Evolutionary conservation across 1,140 invertebrate species (phyloP).

Genomic region (Neomicropteryx cornuta): DNA sequence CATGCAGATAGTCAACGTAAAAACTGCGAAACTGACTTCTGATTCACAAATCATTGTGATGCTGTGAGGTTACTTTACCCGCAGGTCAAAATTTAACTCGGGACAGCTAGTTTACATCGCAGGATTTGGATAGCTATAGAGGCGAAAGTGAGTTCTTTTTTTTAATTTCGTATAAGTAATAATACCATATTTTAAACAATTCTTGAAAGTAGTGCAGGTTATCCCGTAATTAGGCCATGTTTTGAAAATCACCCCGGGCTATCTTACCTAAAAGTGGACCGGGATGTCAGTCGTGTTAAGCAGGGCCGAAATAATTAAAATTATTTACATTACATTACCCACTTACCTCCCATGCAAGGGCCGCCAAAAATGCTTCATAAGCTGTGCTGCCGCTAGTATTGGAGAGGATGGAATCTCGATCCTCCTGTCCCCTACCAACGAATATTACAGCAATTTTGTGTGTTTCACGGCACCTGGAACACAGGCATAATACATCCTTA

Average conservation of each 20-base stretch:
- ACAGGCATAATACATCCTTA: conserved; percentile 9
- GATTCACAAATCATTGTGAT: not conserved
- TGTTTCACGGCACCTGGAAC: conserved; percentile 77
- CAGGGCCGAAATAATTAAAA: conserved; percentile 3
- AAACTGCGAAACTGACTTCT: not conserved
- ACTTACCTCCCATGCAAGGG: conserved; percentile 87
- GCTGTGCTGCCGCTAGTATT: conserved; percentile 72
- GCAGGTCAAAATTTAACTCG: no score
- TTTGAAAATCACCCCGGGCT: no score
- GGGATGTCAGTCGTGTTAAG: not conserved
- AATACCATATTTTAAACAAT: no score
- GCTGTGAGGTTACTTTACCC: no score
- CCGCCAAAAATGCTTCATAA: conserved; percentile 91
- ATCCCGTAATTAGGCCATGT: no score
- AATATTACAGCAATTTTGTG: conserved; percentile 99
- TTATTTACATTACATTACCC: not conserved
- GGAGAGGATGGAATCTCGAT: conserved; percentile 81
- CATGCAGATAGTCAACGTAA: not conserved
- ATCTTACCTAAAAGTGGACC: no score
- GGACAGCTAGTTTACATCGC: no score
- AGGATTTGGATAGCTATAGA: no score
- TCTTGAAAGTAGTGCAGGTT: no score
- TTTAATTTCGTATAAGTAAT: no score
- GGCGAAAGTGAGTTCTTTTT: no score
- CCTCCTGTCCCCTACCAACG: conserved; percentile 93